Base-by-base conservation (phyloP, 1,140 invertebrate genomes). In the Holcopasites calliopsidis region DNA sequence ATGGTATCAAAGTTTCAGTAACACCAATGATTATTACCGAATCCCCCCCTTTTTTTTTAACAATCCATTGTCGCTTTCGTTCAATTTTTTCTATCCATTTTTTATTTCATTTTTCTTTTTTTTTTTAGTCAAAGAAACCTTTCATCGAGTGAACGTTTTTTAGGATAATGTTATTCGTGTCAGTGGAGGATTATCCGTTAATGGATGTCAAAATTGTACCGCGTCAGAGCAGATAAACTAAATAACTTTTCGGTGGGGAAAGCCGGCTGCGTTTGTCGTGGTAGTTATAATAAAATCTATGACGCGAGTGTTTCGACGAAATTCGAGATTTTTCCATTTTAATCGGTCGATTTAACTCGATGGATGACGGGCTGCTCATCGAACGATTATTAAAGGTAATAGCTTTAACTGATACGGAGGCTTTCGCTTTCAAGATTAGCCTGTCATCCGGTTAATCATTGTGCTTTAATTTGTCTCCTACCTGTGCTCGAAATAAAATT, bases 351-450 rank as follows among this genome's bases (percentile, higher is more conserved):
- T 64, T 64, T 44, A 26, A n/a, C 60, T 26, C 35, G 10, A 23
- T 26, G 31, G 13, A 23, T 38, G 42, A 64, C 23, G 60, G 21
- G 23, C 28, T 47, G 42, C 40, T 3, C 40, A 18, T 7, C 42
- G 26, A 8, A 2, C 42, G 42, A 64, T 47, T 47, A 64, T 44
- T 47, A 64, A 47, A 47, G 60, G 40, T 64, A 64, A 64, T 64
- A 38, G 60, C 44, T 64, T 64, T 47, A 44, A 44, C 26, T 40
- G 26, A 28, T 13, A 1, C 57, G 13, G n/a, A 6, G 57, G 28
- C 60, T 64, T 64, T 64, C 60, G 49, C 60, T 64, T 64, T 47
- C 60, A 21, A 26, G n/a, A n/a, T n/a, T n/a, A n/a, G 60, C 42
- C 40, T 35, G 13, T 13, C 18, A 10, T 26, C 23, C 13, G 28